Conservation (phyloP, 2,113 vertebrate genomes). For the Salvelinus namaycush region DNA sequence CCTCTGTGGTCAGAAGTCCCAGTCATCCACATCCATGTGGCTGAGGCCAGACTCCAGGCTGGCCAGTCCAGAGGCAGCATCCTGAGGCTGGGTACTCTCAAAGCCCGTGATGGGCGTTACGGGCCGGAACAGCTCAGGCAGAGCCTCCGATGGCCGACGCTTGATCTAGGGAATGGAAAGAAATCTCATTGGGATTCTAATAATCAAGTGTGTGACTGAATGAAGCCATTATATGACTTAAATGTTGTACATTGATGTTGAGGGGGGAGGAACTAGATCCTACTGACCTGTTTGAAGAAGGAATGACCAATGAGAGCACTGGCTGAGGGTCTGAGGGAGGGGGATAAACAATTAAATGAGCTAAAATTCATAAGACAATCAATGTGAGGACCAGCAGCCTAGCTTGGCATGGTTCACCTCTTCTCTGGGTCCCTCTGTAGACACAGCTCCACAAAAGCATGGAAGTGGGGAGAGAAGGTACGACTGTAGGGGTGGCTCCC, state of each 20-base stretch:
- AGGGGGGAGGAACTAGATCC: neutral
- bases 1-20: conserved; percentile 87
- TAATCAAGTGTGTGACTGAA: neutral
- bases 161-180: conserved; percentile 79
- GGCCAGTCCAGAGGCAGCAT: conserved; percentile 82
- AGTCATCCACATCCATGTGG: conserved; percentile 93
- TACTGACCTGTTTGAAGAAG: conserved; percentile 95
- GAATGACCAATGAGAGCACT: conserved; percentile 85
- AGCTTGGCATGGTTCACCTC: conserved; percentile 70
- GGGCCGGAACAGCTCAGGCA: conserved; percentile 89
- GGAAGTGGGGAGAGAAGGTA: conserved; percentile 91
- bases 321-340: conserved; percentile 84
- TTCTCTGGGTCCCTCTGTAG: conserved; percentile 88
- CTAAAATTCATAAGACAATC: neutral
- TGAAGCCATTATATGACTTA: neutral
- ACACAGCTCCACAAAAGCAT: conserved; percentile 92
- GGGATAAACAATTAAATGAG: neutral
- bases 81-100: conserved; percentile 76
- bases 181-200: neutral
- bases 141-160: conserved; percentile 86
- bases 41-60: conserved; percentile 87
- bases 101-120: conserved; percentile 84
- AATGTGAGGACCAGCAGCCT: neutral
- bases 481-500: conserved; percentile 89
- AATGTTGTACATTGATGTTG: neutral